Conservation (phyloP, 1,140 invertebrate species). For the Rhopalosiphum maidis region DNA sequence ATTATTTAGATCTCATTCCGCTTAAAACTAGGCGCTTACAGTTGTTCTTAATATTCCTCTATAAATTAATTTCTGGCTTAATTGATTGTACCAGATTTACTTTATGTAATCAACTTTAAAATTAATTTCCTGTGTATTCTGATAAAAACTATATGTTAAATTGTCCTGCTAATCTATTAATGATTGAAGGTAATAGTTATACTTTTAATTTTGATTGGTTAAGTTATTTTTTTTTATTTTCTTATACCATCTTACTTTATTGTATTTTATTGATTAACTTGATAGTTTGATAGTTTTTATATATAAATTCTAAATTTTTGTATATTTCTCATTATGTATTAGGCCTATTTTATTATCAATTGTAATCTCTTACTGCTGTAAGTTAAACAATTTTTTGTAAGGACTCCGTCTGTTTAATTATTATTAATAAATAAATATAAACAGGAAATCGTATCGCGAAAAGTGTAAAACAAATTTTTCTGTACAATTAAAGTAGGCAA, state of each 20-base stretch:
- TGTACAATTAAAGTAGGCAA: too few relatives aligned
- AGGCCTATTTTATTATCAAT: neutral
- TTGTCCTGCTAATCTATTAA: neutral
- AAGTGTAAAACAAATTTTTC: too few relatives aligned
- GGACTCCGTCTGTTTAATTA: too few relatives aligned
- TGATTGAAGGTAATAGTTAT: neutral
- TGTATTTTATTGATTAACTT: neutral
- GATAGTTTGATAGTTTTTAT: neutral
- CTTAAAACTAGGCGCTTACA: neutral
- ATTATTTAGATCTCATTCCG: neutral
- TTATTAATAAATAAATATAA: too few relatives aligned
- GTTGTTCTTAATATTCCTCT: neutral
- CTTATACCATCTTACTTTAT: too few relatives aligned
- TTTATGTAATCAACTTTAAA: neutral
- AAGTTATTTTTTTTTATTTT: too few relatives aligned
- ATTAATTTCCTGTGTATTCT: neutral
- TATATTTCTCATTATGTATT: neutral
- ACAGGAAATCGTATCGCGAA: too few relatives aligned
- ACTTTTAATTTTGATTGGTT: neutral
- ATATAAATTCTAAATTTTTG: neutral
- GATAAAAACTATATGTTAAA: neutral
- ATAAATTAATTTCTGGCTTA: neutral
- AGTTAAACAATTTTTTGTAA: too few relatives aligned
- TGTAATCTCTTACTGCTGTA: neutral
- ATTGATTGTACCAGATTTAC: neutral